Evolutionary conservation across 2,797 vertebrate species (phyloP).

Genomic region (Ceryle rudis): DNA sequence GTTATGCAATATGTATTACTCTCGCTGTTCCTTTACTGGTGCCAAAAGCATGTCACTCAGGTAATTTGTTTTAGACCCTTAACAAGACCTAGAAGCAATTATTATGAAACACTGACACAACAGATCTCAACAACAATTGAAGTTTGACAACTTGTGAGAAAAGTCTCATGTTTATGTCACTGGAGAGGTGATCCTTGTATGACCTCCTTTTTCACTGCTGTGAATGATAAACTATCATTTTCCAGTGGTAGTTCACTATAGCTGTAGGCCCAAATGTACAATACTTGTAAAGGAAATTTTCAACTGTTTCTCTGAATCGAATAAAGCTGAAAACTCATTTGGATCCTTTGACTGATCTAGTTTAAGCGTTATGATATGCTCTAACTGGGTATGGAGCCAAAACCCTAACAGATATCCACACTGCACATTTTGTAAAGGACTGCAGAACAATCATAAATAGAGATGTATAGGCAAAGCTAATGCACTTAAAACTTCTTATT

Average conservation of each 20-base stretch:
- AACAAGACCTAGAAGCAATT: conserved; percentile 73
- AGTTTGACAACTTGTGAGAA: conserved; percentile 71
- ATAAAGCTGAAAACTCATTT: conserved; percentile 32
- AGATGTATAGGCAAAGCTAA: background rate
- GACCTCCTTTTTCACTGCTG: conserved; percentile 61
- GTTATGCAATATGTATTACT: conserved; percentile 38
- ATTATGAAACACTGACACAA: conserved; percentile 74
- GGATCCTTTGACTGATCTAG: conserved; percentile 11
- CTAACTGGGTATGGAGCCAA: background rate
- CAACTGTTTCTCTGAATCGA: conserved; percentile 41
- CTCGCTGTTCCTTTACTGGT: background rate
- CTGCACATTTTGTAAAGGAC: background rate
- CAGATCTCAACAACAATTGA: conserved; percentile 71
- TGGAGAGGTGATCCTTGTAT: conserved; percentile 66
- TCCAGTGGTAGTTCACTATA: conserved; percentile 7
- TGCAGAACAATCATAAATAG: background rate
- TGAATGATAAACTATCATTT: conserved; percentile 57
- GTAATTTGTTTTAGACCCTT: conserved; percentile 71
- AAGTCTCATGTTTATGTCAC: conserved; percentile 70
- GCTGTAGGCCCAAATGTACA: conserved; percentile 38
- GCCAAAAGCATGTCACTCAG: conserved; percentile 66
- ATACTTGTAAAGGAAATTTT: conserved; percentile 37
- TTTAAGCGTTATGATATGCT: background rate
- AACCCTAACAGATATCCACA: background rate
- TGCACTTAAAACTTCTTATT: background rate